Conservation (phyloP, 2,113 vertebrate genomes). For the Empidonax traillii region DNA sequence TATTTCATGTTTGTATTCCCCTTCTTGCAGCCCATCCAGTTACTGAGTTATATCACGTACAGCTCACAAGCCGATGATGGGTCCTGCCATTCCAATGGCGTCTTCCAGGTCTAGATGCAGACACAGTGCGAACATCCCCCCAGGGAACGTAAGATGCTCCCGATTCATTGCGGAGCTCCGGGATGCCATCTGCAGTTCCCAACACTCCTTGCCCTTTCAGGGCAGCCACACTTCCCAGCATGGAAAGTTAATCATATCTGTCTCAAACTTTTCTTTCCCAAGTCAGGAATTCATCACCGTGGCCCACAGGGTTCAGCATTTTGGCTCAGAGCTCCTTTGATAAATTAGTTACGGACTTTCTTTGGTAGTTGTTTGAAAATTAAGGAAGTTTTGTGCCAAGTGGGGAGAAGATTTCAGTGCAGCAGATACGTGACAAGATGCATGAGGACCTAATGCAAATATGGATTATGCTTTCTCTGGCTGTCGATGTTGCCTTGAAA, state of each 20-base stretch:
- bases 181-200: conserved; percentile 62
- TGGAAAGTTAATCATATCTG: conserved; percentile 18
- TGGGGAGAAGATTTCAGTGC: neutral
- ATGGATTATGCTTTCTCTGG: neutral
- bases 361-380: neutral
- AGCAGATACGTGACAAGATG: neutral
- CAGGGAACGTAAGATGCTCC: conserved; percentile 43
- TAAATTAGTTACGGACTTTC: neutral
- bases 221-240: conserved; percentile 41
- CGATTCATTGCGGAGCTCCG: neutral
- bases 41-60: conserved; percentile 50
- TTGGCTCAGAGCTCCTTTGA: neutral
- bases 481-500: neutral
- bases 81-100: conserved; percentile 42
- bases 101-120: conserved; percentile 52
- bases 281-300: neutral
- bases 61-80: conserved; percentile 16
- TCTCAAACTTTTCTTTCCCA: conserved; percentile 22
- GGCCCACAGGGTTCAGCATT: neutral
- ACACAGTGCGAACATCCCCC: conserved; percentile 53
- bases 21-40: conserved; percentile 27
- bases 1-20: neutral
- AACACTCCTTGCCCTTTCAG: conserved; percentile 62
- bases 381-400: conserved; percentile 22
- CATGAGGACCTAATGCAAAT: neutral